These are phyloP conservation scores for Zoroaster sp. DNA, from an alignment of 53 echinoderm and acorn worm genomes.

Conservation along the genomic window DNA sequence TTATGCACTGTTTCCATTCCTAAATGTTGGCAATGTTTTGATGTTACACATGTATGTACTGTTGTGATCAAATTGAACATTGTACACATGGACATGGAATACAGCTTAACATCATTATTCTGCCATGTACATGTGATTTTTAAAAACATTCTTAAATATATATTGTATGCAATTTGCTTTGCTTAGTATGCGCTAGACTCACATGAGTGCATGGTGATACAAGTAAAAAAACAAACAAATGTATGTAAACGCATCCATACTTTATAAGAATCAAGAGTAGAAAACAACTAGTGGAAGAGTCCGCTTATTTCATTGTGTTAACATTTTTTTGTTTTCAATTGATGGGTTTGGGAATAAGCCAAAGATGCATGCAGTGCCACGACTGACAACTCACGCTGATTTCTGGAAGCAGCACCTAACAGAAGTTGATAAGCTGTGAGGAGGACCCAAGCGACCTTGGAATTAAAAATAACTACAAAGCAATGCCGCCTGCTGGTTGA, in stretches of 20 bases:
- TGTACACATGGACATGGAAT: not conserved
- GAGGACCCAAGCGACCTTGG: not conserved
- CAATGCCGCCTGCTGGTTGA: slow-evolving; percentile 31
- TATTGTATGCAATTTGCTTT: too few species aligned
- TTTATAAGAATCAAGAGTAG: too few species aligned
- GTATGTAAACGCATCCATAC: too few species aligned
- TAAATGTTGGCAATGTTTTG: not conserved
- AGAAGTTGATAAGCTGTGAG: not conserved
- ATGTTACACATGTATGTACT: not conserved
- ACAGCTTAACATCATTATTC: not conserved
- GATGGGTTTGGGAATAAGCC: not conserved
- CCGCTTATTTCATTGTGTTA: too few species aligned
- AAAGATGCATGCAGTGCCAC: not conserved
- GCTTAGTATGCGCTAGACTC: too few species aligned
- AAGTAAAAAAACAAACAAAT: too few species aligned
- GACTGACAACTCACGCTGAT: not conserved
- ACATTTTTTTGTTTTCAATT: not conserved
- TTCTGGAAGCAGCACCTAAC: not conserved
- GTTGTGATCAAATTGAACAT: not conserved
- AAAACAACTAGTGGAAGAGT: too few species aligned
- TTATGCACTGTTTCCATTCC: not conserved
- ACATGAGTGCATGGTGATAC: too few species aligned
- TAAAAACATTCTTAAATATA: too few species aligned
- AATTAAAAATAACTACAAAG: not conserved
- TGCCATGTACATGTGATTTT: too few species aligned